Conservation (phyloP, 2,113 vertebrate genomes). For the Istiophorus platypterus region DNA sequence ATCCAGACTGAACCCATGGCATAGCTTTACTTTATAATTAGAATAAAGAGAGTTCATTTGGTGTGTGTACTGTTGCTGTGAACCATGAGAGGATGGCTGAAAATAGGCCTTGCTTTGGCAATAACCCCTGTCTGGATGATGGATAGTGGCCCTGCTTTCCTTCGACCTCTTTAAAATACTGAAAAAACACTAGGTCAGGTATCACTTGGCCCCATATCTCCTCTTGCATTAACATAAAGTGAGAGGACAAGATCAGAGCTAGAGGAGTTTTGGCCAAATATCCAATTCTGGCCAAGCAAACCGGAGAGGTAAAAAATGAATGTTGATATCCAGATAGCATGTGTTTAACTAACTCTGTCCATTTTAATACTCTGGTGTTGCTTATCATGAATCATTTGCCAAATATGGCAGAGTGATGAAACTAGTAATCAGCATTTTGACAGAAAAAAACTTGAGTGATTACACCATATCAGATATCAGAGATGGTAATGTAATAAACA, state of each 20-base stretch:
- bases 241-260: constrained; percentile 26
- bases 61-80: constrained; percentile 17
- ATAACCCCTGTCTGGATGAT: constrained; percentile 72
- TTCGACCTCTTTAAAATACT: constrained; percentile 60
- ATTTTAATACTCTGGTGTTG: constrained; percentile 5
- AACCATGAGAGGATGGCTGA: constrained; percentile 57
- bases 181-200: constrained; percentile 60
- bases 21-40: not conserved
- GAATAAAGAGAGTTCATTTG: constrained; percentile 23
- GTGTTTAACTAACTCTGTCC: not conserved
- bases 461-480: not conserved
- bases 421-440: constrained; percentile 21
- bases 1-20: not conserved
- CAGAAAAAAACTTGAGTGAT: constrained; percentile 15
- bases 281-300: not conserved
- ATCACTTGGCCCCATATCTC: constrained; percentile 40
- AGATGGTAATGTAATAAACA: constrained; percentile 26
- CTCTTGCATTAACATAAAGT: constrained; percentile 42
- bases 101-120: constrained; percentile 65
- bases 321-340: constrained; percentile 1
- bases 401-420: not conserved
- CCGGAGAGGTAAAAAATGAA: not conserved
- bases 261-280: not conserved
- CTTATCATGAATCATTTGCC: constrained; percentile 12
- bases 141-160: constrained; percentile 66